Conservation (phyloP, 92 coral and sea anemone genomes). For the Nematostella vectensis region DNA sequence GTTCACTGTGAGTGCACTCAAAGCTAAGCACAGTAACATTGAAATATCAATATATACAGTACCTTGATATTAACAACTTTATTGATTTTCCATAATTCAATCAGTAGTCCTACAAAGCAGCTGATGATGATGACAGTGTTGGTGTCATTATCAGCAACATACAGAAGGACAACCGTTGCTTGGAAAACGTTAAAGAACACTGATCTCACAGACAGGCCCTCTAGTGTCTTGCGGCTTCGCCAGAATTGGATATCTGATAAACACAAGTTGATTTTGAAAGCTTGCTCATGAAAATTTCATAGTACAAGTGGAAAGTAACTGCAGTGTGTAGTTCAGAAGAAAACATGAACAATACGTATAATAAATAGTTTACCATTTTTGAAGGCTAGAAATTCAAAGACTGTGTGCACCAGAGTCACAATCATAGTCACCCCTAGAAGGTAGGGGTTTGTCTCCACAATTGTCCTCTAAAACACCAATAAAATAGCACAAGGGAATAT, state of each 20-base stretch:
- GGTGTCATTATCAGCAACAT: conserved; percentile 89
- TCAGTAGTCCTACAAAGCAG: conserved; percentile 80
- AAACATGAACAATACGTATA: background rate
- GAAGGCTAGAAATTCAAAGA: conserved; percentile 96
- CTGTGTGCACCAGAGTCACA: conserved; percentile 91
- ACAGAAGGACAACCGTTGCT: conserved; percentile 77
- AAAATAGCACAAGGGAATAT: background rate
- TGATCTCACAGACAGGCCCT: conserved; percentile 97
- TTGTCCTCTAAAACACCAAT: conserved; percentile 57
- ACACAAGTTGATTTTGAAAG: no score
- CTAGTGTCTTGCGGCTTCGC: conserved; percentile 95
- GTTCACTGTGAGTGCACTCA: background rate
- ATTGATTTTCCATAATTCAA: conserved; percentile 95
- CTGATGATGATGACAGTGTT: conserved; percentile 87
- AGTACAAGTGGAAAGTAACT: background rate
- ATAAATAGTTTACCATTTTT: conserved; percentile 72
- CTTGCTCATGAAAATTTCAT: background rate
- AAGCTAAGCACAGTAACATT: no score
- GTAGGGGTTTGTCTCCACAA: conserved; percentile 96
- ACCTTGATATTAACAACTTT: conserved; percentile 89
- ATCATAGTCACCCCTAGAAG: conserved; percentile 77
- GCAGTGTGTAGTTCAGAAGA: background rate
- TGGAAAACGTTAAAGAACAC: conserved; percentile 98
- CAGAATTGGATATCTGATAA: conserved; percentile 92
- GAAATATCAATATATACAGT: no score